Evolutionary conservation across 2,888 invertebrate species (phyloP).

Genomic region (Nemotelus nigrinus): DNA sequence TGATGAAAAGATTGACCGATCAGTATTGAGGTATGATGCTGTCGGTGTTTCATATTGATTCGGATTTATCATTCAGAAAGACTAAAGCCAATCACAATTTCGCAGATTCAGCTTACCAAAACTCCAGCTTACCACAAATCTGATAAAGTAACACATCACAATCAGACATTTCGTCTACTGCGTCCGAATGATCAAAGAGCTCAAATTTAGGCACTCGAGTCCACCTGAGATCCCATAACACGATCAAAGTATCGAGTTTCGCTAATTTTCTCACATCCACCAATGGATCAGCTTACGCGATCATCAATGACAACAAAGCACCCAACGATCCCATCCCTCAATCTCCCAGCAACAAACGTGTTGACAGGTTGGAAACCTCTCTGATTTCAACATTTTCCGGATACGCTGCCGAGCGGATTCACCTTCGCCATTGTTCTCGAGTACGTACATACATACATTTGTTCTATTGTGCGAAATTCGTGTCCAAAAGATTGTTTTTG

Average conservation of each 20-base stretch:
- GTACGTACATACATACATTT: neutral
- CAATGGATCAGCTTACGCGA: conserved; percentile 17
- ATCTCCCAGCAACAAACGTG: neutral
- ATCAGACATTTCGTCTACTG: too few species aligned
- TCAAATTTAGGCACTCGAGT: too few species aligned
- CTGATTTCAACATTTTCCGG: conserved; percentile 24
- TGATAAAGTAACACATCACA: too few species aligned
- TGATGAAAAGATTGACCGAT: too few species aligned
- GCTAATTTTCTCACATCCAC: conserved; percentile 43
- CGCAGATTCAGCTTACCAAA: too few species aligned
- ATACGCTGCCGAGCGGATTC: neutral
- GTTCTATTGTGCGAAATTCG: conserved; percentile 38
- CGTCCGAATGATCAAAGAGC: too few species aligned
- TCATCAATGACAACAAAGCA: conserved; percentile 19
- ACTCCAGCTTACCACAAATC: too few species aligned
- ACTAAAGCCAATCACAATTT: too few species aligned
- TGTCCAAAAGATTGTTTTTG: conserved; percentile 25
- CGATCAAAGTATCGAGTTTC: conserved; percentile 31
- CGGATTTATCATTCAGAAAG: too few species aligned
- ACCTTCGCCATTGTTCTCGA: conserved; percentile 1
- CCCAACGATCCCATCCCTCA: conserved; percentile 17
- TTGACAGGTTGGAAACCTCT: conserved; percentile 38
- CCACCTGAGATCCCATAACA: neutral
- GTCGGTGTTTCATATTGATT: too few species aligned
- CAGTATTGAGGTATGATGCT: too few species aligned